These are phyloP conservation scores for Erebia epiphron DNA, from an alignment of 2,888 invertebrate genomes.

Conservation along the genomic window DNA sequence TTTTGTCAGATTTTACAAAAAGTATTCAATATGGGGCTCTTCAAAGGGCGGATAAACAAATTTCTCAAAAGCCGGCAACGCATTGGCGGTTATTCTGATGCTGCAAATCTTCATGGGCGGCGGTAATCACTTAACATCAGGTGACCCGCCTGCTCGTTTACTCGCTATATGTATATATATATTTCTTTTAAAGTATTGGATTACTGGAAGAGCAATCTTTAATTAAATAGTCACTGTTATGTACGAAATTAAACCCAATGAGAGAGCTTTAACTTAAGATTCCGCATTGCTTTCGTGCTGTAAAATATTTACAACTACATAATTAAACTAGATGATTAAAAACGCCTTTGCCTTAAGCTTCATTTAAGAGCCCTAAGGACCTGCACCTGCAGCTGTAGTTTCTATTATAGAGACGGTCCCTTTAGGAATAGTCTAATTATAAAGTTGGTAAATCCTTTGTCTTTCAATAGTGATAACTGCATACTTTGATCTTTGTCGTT, in stretches of 20 bases:
- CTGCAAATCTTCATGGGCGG: too few species aligned
- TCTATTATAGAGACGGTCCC: background rate
- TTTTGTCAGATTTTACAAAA: too few species aligned
- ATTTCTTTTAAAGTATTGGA: too few species aligned
- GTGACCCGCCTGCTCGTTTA: too few species aligned
- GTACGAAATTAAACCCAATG: background rate
- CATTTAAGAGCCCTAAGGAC: background rate
- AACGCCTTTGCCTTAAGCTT: background rate
- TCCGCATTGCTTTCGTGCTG: background rate
- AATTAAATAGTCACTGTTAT: too few species aligned
- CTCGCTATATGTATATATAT: too few species aligned
- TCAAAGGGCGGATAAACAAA: too few species aligned
- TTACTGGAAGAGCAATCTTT: too few species aligned
- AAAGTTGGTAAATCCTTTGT: background rate
- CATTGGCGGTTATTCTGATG: too few species aligned
- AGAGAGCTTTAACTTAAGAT: background rate
- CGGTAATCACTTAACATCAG: too few species aligned
- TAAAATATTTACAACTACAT: conserved; percentile 2
- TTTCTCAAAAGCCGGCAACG: too few species aligned
- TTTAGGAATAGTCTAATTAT: conserved; percentile 1
- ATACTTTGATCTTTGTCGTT: background rate
- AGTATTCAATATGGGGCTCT: too few species aligned
- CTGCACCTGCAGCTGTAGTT: conserved; percentile 1
- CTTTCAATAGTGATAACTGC: background rate
- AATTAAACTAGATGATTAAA: background rate